These are phyloP conservation scores for Caenorhabditis sinica DNA, from an alignment of 2,888 invertebrate species.

Conservation along the genomic window DNA sequence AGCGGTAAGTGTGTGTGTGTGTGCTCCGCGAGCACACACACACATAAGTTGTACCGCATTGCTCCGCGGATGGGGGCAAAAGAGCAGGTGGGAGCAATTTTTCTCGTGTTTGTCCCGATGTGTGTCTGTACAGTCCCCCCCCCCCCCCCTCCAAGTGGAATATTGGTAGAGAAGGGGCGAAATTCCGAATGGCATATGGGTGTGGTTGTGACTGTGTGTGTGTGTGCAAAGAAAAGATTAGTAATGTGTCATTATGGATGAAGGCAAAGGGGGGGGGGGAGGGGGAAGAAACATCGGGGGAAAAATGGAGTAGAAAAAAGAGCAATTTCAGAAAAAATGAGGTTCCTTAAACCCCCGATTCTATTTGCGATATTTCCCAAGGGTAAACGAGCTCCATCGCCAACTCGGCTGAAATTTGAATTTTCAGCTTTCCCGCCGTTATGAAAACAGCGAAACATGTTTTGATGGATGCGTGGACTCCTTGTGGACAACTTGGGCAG, in stretches of 20 bases:
- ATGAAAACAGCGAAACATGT: too few species aligned
- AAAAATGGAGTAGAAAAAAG: conserved; percentile 4
- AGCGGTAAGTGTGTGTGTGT: conserved; percentile 17
- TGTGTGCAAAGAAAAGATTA: conserved; percentile 50
- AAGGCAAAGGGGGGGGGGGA: too few species aligned
- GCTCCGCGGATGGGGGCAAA: too few species aligned
- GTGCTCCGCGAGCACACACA: conserved; percentile 12
- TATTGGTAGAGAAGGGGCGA: background rate
- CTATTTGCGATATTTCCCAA: too few species aligned
- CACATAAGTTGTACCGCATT: conserved; percentile 40
- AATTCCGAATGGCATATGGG: conserved; percentile 18
- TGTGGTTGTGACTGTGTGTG: conserved; percentile 7
- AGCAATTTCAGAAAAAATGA: background rate
- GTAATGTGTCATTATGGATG: conserved; percentile 51
- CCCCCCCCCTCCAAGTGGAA: conserved; percentile 41
- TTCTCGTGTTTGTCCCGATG: conserved; percentile 14
- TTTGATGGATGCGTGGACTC: too few species aligned
- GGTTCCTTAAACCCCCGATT: background rate
- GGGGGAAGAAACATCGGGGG: background rate
- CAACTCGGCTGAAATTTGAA: too few species aligned
- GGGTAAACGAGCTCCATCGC: too few species aligned
- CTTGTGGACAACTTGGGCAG: too few species aligned
- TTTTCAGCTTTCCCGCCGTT: too few species aligned
- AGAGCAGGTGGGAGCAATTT: conserved; percentile 24
- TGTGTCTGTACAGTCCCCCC: conserved; percentile 25